Conservation (phyloP, 2,113 vertebrate genomes). For the Gnathonemus longibarbis region DNA sequence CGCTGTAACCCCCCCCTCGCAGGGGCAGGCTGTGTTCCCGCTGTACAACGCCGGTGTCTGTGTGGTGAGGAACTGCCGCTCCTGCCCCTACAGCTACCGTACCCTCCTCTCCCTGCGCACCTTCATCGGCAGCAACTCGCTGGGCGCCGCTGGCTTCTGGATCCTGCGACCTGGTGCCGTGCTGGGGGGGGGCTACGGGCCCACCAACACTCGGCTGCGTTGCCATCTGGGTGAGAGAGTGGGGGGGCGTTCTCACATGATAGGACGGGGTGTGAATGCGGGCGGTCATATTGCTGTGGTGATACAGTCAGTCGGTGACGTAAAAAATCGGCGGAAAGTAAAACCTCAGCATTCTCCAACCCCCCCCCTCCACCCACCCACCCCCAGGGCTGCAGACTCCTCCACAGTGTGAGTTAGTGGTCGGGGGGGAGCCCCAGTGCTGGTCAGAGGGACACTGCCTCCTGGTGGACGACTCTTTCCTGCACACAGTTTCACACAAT, state of each 20-base stretch:
- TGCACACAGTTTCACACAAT: conserved; percentile 66
- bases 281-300: not conserved
- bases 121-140: conserved; percentile 74
- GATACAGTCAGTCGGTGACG: not conserved
- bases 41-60: conserved; percentile 71
- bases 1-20: conserved; percentile 20
- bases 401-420: conserved; percentile 67
- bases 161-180: conserved; percentile 66
- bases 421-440: conserved; percentile 63
- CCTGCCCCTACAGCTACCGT: conserved; percentile 70
- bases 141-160: conserved; percentile 77
- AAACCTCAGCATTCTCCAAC: not conserved
- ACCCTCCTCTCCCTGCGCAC: conserved; percentile 70
- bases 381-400: conserved; percentile 58
- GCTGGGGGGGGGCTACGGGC: conserved; percentile 68
- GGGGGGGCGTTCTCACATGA: not conserved
- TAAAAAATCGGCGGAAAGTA: not conserved
- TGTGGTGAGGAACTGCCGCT: conserved; percentile 71
- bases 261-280: not conserved
- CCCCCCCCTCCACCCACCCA: not conserved
- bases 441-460: conserved; percentile 70
- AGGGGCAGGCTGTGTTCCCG: conserved; percentile 72
- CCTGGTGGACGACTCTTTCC: conserved; percentile 60
- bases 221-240: conserved; percentile 72
- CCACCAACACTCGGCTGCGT: conserved; percentile 73